Evolutionary conservation across 2,113 vertebrate genomes (phyloP), one percentile per base, ranked within the genome.

Genomic region (Choloepus hoffmanni): DNA sequence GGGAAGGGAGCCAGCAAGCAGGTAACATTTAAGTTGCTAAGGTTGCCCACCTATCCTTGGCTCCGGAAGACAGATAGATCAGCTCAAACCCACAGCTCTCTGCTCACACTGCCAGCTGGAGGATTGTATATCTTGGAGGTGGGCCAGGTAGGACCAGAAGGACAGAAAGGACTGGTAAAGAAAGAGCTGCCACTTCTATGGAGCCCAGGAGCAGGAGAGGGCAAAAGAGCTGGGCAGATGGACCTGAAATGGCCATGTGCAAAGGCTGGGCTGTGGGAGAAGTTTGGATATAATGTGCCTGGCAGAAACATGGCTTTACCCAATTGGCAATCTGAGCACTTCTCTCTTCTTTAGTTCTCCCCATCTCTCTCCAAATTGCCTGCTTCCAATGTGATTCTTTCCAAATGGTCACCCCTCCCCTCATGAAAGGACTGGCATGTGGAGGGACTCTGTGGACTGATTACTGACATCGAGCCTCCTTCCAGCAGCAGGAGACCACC

Each of bases 401-500:
- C 87, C 76, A 95, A 95, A 90, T 77, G 86, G 33, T 40, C 72
- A 43, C 58, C 33, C 21, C 40, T 78, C 40, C 43, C 45, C 24
- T 58, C 3, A 81, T 30, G 68, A 94, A 94, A 62, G 48, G n/a
- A 76, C 70, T 74, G 63, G 85, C 50, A 24, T 33, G 28, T 26
- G 43, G 83, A 86, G 36, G 33, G 90, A 91, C 33, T 19, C 58
- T 63, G 45, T 60, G 62, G 68, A 78, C 68, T 83, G 48, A 91
- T 87, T 67, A 48, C 62, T 83, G 67, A 85, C 83, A 83, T 36
- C 1, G 7, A 91, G 70, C 50, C 89, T 94, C 89, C 73, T 86
- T 89, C 7, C 82, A 96, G 94, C 92, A 97, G 96, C 95, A 97
- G 93, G 94, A 96, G 95, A 97, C 82, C 85, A 95, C 82, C 94